Base-by-base conservation (phyloP, 2,888 invertebrate species). In the Pollenia griseotomentosa region DNA sequence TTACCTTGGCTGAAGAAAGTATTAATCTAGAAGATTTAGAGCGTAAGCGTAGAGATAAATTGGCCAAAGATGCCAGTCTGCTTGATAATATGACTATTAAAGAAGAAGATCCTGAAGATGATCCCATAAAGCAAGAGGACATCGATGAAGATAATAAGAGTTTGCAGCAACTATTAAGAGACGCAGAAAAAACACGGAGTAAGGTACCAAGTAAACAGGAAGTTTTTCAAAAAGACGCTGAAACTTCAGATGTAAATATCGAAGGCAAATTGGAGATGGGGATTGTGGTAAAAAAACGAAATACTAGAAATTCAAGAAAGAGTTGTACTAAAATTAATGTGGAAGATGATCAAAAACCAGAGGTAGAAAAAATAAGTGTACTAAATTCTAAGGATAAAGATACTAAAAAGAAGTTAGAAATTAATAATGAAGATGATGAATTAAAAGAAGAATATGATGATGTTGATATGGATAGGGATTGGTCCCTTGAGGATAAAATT, bases 71-170 rank as follows among this genome's bases (percentile, higher is more conserved):
- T 63, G 19, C 42, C 3, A 75, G 10, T 42, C 23, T 84, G 0
- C 2, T 84, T 10, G 83, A 85, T 66, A 71, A 83, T 42, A 80
- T 83, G 51, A 11, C 75, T 0, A 85, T 85, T 11, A 87, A 87
- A 55, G 85, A 83, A 16, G 87, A 85, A 8, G 83, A 85, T 65
- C 80, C 80, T 3, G 80, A 75, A 81, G 86, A 66, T 77, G 88
- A 89, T 78, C 88, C 88, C 1, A 88, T 88, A 42, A 88, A 89
- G 57, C 84, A 86, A 33, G 88, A 14, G 7, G 73, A 65, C 11
- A 19, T 57, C 10, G 75, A 81, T 59, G 85, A 85, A 5, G 71
- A 77, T 65, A 61, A 71, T n/a, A 82, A 71, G 23, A 82, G 82
- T 42, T 51, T 78, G 48, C 77, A 78, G 6, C 73, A 86, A 59